phyloP scores from a whole-genome alignment of 2,888 invertebrate species.

The Coenonympha glycerion region DNA sequence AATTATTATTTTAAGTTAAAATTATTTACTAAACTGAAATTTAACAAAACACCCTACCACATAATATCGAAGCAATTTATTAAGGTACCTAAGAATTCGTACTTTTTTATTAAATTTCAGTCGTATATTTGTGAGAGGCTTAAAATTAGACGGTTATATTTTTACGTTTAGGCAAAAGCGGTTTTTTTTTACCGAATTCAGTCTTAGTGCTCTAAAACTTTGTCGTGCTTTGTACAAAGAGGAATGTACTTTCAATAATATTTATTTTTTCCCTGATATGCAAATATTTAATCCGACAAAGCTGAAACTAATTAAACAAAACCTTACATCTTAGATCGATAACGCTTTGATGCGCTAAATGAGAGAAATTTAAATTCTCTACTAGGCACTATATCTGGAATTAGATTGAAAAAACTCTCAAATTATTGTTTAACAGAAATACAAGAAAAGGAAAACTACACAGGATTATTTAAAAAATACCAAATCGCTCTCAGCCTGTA shows the following conservation, averaged over 20 bases:
- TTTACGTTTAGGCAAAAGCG: slow-evolving; percentile 46
- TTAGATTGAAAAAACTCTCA: too few relatives aligned
- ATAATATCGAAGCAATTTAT: neutral
- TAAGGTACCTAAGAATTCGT: neutral
- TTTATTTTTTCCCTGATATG: slow-evolving; percentile 29
- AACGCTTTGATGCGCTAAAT: neutral
- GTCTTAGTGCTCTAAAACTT: slow-evolving; percentile 71
- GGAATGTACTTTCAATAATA: slow-evolving; percentile 43
- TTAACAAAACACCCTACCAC: neutral
- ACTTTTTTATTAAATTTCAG: slow-evolving; percentile 17
- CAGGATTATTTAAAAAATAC: too few relatives aligned
- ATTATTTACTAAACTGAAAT: neutral
- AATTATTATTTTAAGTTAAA: neutral
- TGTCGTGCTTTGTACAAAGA: slow-evolving; percentile 45
- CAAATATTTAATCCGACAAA: slow-evolving; percentile 22
- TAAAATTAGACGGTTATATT: slow-evolving; percentile 37
- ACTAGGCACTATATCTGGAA: too few relatives aligned
- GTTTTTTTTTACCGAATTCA: slow-evolving; percentile 58
- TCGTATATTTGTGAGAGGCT: slow-evolving; percentile 26
- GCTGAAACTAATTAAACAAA: slow-evolving; percentile 12
- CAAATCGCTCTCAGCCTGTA: too few relatives aligned
- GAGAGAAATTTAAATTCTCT: too few relatives aligned
- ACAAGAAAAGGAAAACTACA: too few relatives aligned
- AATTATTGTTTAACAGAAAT: too few relatives aligned
- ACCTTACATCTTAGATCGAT: slow-evolving; percentile 3